Conservation (phyloP, 2,888 invertebrate species). For the Steinernema scapterisci region DNA sequence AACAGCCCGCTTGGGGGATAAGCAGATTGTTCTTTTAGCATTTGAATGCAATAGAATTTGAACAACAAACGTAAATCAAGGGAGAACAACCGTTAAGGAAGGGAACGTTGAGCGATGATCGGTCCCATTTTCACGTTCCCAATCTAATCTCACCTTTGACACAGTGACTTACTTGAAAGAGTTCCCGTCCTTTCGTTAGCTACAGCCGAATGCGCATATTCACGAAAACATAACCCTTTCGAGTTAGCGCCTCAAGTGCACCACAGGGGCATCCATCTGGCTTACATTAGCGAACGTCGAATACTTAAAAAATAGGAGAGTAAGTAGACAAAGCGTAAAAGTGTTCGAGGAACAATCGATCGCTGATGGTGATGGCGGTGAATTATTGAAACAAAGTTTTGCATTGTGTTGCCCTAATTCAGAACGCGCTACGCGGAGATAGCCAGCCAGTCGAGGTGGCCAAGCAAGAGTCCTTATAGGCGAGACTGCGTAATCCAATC, state of each 20-base stretch:
- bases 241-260: background rate
- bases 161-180: no score
- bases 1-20: no score
- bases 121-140: no score
- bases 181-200: no score
- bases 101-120: no score
- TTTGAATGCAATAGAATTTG: no score
- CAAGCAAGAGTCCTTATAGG: constrained; percentile 20
- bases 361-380: constrained; percentile 23
- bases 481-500: constrained; percentile 22
- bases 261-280: background rate
- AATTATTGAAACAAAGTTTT: constrained; percentile 29
- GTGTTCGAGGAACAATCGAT: constrained; percentile 25
- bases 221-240: background rate
- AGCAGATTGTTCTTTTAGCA: no score
- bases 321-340: constrained; percentile 25
- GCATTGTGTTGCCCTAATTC: constrained; percentile 19
- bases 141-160: no score
- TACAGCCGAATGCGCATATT: background rate
- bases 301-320: background rate
- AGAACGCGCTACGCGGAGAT: constrained; percentile 15
- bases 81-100: no score
- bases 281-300: background rate
- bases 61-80: no score
- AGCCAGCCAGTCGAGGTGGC: background rate